Conservation (phyloP, 2,797 vertebrate genomes). For the Poeciliopsis presidionis region DNA sequence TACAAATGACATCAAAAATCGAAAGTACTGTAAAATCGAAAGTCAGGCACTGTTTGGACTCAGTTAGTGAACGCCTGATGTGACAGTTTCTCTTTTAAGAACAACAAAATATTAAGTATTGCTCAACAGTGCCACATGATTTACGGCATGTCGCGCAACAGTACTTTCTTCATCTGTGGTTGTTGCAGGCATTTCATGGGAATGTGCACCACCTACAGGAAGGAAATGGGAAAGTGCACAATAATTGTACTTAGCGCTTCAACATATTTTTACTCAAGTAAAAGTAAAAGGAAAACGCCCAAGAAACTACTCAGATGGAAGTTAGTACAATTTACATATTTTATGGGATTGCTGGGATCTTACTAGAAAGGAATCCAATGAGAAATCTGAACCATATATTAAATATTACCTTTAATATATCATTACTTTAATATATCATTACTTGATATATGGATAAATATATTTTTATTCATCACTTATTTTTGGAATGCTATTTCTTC, state of each 20-base stretch:
- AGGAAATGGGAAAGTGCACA: background rate
- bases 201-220: background rate
- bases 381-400: too few relatives aligned
- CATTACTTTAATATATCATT: too few relatives aligned
- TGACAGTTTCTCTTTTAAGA: constrained; percentile 65
- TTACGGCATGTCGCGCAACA: constrained; percentile 67
- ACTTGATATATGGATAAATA: too few relatives aligned
- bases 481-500: too few relatives aligned
- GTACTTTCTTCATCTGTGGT: constrained; percentile 30
- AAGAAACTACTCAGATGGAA: background rate
- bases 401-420: too few relatives aligned
- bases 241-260: background rate
- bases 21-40: background rate
- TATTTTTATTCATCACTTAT: too few relatives aligned
- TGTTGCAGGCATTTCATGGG: background rate
- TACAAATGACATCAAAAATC: background rate
- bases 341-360: background rate
- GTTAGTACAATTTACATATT: background rate
- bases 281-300: background rate
- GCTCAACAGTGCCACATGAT: constrained; percentile 63
- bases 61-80: constrained; percentile 43
- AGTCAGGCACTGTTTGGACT: constrained; percentile 41
- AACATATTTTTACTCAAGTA: background rate
- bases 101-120: constrained; percentile 64
- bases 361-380: too few relatives aligned